phyloP scores from a whole-genome alignment of 2,888 invertebrate species.

The Exocentrus adspersus region DNA sequence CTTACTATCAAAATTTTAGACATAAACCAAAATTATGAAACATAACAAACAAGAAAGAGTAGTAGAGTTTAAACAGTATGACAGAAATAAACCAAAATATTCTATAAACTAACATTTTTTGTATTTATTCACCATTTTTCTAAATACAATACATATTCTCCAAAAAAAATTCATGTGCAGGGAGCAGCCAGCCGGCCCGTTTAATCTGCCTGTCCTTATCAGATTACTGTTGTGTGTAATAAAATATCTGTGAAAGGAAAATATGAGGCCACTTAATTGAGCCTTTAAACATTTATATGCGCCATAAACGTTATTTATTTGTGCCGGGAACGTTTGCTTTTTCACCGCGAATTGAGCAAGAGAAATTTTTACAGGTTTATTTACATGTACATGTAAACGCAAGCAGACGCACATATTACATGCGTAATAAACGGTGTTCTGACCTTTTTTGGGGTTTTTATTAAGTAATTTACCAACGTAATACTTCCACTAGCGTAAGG shows the following conservation, averaged over 20 bases:
- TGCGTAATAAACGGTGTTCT: neutral
- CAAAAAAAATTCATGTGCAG: neutral
- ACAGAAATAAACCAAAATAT: neutral
- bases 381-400: neutral
- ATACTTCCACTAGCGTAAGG: too few relatives aligned
- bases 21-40: too few relatives aligned
- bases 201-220: conserved; percentile 18
- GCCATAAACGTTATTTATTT: conserved; percentile 22
- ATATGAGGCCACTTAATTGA: conserved; percentile 7
- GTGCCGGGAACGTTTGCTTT: conserved; percentile 1
- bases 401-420: too few relatives aligned
- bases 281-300: conserved; percentile 12
- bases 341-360: conserved; percentile 21
- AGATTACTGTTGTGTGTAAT: conserved; percentile 26
- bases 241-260: conserved; percentile 23
- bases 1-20: too few relatives aligned
- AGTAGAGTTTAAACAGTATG: too few relatives aligned
- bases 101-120: too few relatives aligned
- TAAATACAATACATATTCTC: conserved; percentile 2
- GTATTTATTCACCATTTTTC: too few relatives aligned
- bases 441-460: neutral
- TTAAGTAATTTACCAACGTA: neutral
- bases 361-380: conserved; percentile 1
- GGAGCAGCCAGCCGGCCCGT: neutral
- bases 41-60: too few relatives aligned